Conservation (phyloP, 2,113 vertebrate species). For the Pseudonaja textilis region DNA sequence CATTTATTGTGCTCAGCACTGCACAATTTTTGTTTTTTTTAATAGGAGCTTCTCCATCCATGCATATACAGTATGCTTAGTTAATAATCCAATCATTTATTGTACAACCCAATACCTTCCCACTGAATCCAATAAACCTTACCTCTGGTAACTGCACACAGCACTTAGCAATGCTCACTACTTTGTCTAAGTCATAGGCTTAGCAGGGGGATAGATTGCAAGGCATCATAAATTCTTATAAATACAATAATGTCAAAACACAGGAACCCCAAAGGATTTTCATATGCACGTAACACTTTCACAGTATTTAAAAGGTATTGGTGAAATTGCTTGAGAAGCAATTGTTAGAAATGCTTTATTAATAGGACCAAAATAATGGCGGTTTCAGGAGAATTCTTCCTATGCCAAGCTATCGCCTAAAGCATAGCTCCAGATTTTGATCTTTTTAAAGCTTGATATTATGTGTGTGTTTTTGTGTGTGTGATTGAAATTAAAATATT, state of each 20-base stretch:
- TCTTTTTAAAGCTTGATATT: background rate
- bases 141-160: background rate
- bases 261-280: background rate
- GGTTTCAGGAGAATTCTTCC: background rate
- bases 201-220: background rate
- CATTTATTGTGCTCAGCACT: background rate
- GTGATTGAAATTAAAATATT: constrained; percentile 26
- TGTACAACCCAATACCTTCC: background rate
- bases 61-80: background rate
- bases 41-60: background rate
- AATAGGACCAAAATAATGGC: constrained; percentile 20
- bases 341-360: background rate
- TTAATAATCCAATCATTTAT: background rate
- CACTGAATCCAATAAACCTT: background rate
- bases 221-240: background rate
- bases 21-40: constrained; percentile 12
- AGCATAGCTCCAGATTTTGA: background rate
- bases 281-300: background rate
- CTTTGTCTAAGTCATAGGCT: background rate
- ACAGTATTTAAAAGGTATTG: background rate
- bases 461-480: constrained; percentile 12
- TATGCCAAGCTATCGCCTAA: background rate
- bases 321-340: background rate
- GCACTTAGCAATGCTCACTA: background rate
- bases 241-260: background rate